phyloP scores from a whole-genome alignment of 2,113 vertebrate genomes.

The Macquaria australasica region DNA sequence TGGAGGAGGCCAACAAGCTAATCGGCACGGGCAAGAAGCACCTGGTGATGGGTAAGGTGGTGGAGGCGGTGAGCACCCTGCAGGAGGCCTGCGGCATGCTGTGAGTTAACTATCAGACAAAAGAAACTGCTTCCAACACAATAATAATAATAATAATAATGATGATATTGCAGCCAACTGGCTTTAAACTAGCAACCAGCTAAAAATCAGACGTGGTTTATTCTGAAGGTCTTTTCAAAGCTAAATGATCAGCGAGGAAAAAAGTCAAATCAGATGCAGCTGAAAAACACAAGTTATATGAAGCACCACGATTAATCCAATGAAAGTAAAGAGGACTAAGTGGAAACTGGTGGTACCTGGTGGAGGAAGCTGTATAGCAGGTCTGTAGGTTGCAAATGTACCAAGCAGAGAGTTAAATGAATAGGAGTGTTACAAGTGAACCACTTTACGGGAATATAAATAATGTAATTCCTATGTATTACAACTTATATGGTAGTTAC shows the following conservation, averaged over 20 bases:
- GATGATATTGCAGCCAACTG: too few species aligned
- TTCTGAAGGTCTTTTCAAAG: background rate
- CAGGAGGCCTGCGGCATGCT: slow-evolving; percentile 93
- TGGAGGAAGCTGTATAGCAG: too few species aligned
- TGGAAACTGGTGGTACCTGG: too few species aligned
- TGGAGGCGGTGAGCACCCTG: slow-evolving; percentile 90
- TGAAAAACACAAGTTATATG: background rate
- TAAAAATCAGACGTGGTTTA: background rate
- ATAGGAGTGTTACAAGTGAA: background rate
- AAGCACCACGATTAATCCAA: background rate
- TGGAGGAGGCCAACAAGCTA: slow-evolving; percentile 91
- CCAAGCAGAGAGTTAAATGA: too few species aligned
- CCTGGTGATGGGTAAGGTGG: slow-evolving; percentile 91
- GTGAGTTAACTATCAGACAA: slow-evolving; percentile 81
- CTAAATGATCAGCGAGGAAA: background rate
- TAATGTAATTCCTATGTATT: too few species aligned
- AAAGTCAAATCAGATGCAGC: too few species aligned
- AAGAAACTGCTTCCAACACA: background rate
- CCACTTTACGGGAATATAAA: background rate
- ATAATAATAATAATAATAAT: too few species aligned
- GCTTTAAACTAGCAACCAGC: background rate
- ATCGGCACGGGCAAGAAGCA: slow-evolving; percentile 92
- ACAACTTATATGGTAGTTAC: too few species aligned
- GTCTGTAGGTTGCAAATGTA: too few species aligned
- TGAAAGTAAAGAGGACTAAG: background rate